Evolutionary conservation across 2,113 vertebrate genomes (phyloP).

Genomic region (Leptobrachium ailaonicum): DNA sequence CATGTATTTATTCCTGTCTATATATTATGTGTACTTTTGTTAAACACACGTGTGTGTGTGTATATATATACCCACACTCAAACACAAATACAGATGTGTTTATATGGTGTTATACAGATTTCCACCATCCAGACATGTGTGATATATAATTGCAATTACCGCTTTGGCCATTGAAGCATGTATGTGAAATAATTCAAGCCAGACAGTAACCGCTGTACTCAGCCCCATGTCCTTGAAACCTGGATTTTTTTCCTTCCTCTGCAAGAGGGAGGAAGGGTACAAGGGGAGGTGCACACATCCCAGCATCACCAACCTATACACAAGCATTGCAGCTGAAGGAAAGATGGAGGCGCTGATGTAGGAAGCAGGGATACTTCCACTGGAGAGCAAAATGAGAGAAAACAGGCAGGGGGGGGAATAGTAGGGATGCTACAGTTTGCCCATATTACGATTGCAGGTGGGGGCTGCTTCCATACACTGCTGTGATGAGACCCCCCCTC

Average conservation of each 20-base stretch:
- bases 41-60: not conserved
- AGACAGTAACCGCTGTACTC: conserved; percentile 6
- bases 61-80: not conserved
- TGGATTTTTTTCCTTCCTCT: conserved; percentile 28
- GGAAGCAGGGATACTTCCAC: not conserved
- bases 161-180: conserved; percentile 3
- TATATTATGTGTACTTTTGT: not conserved
- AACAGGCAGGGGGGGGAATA: not conserved
- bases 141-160: not conserved
- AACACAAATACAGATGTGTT: not conserved
- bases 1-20: too few species aligned
- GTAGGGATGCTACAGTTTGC: not conserved
- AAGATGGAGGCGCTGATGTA: conserved; percentile 20
- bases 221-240: conserved; percentile 49
- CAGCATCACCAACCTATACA: conserved; percentile 39
- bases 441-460: conserved; percentile 14
- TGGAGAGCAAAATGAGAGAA: not conserved
- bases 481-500: conserved; percentile 9
- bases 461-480: not conserved
- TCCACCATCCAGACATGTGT: not conserved
- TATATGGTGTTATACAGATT: not conserved
- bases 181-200: not conserved
- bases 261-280: conserved; percentile 38
- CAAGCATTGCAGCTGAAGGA: conserved; percentile 22
- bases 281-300: conserved; percentile 43